Evolutionary conservation across 2,888 invertebrate genomes (phyloP), one percentile per base, ranked within the genome.

Genomic region (Oligia fasciuncula): DNA sequence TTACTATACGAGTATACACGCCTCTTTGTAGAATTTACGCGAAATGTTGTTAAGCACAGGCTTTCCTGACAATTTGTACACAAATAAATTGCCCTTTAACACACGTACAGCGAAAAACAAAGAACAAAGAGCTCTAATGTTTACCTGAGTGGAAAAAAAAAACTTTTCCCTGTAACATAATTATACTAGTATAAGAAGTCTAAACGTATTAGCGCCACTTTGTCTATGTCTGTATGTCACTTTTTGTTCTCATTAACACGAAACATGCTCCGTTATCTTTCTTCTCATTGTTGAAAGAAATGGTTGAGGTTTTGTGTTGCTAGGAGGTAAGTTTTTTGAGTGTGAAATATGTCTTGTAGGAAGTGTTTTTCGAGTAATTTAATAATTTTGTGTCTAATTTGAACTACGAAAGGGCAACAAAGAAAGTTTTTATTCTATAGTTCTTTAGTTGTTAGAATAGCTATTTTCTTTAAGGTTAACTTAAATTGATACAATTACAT

Each of bases 201-300:
- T 76, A 77, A 86, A 87, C 79, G 79, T 81, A 87, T 88, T 89
- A 89, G 89, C 82, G 66, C 77, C 87, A 84, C 86, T 92, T 90
- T 89, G 91, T 91, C 79, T 86, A 80, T 82, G 91, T 92, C 91
- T 89, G 70, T 86, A 78, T 85, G 91, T 91, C 90, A 81, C 76
- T 93, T 93, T 93, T 93, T 93, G 91, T 89, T 35, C 86, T 90
- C 92, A 92, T 93, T 93, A 93, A 90, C 74, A 67, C 65, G 79
- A 72, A 77, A 83, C 70, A 76, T 72, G 63, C n/a, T 71, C 70
- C 43, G 43, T 67, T 74, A 73, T 81, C 83, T 71, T 72, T 57
- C 69, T 79, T 66, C 79, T 76, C 80, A 66, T 70, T 72, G 63
- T 67, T 49, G 46, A 68, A 79, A 86, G 77, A 72, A 86, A 86